Evolutionary conservation across 2,888 invertebrate genomes (phyloP).

Genomic region (Adelphocoris suturalis): DNA sequence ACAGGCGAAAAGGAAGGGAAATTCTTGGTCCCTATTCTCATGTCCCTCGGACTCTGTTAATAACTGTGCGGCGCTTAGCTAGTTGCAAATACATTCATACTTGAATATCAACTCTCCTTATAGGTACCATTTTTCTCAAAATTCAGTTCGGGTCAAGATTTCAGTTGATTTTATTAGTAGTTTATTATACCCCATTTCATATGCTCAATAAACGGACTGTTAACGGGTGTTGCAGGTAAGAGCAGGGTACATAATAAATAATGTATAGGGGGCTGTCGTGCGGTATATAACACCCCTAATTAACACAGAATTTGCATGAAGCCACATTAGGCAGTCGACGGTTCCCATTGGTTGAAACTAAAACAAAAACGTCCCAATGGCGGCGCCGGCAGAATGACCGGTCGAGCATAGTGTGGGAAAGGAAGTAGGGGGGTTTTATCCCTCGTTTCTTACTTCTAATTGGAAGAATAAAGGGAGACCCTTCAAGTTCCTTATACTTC

Average conservation of each 20-base stretch:
- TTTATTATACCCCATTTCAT: neutral
- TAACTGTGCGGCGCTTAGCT: too few species aligned
- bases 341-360: constrained; percentile 54
- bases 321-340: constrained; percentile 44
- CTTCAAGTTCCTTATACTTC: constrained; percentile 43
- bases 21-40: too few species aligned
- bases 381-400: constrained; percentile 30
- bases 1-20: too few species aligned
- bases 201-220: neutral
- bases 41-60: too few species aligned
- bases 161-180: too few species aligned
- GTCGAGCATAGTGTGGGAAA: neutral
- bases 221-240: neutral
- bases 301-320: constrained; percentile 68
- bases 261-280: constrained; percentile 50
- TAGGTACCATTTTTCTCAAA: too few species aligned
- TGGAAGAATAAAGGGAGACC: constrained; percentile 55
- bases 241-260: too few species aligned
- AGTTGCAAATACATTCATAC: too few species aligned
- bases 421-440: neutral
- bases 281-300: constrained; percentile 61
- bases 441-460: constrained; percentile 39
- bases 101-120: too few species aligned
- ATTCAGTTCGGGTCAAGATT: too few species aligned
- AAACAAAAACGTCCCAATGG: constrained; percentile 46